A percentile compares a stretch with the other conserved stretches of the same genome.
Conservation (phyloP, 2,888 invertebrate species). For the Ptilodon capucinus region DNA sequence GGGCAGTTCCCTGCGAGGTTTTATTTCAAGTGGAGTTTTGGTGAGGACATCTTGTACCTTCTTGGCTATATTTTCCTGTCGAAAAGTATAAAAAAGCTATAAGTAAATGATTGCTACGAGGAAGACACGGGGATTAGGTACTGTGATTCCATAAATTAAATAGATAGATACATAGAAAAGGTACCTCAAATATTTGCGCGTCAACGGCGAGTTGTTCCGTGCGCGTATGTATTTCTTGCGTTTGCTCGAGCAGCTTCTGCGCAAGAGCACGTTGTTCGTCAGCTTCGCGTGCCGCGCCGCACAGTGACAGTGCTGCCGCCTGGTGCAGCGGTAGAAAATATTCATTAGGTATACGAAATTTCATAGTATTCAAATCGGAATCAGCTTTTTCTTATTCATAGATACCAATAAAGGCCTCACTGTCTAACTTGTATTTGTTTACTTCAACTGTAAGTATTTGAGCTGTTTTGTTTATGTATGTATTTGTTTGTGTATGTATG, state of each 20-base stretch:
- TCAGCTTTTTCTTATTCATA: too few species aligned
- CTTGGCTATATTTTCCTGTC: slow-evolving; percentile 86
- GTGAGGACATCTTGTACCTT: slow-evolving; percentile 88
- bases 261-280: slow-evolving; percentile 89
- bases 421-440: too few species aligned
- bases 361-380: too few species aligned
- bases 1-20: slow-evolving; percentile 62
- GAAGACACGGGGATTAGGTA: too few species aligned
- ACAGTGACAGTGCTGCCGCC: slow-evolving; percentile 89
- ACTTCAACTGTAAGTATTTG: too few species aligned
- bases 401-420: too few species aligned
- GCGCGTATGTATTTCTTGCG: slow-evolving; percentile 83
- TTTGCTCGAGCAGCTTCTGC: slow-evolving; percentile 85
- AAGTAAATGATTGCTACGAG: too few species aligned
- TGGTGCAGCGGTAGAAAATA: slow-evolving; percentile 18
- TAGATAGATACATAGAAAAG: not conserved
- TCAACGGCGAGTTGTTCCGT: slow-evolving; percentile 86
- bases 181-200: slow-evolving; percentile 87
- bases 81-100: not conserved
- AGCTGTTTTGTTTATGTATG: too few species aligned
- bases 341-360: too few species aligned
- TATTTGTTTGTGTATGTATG: too few species aligned
- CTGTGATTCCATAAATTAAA: not conserved
- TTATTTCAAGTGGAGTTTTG: slow-evolving; percentile 87
- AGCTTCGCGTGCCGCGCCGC: slow-evolving; percentile 92